phyloP scores from a whole-genome alignment of 2,797 vertebrate genomes.

The Platyrinchus mystaceus region DNA sequence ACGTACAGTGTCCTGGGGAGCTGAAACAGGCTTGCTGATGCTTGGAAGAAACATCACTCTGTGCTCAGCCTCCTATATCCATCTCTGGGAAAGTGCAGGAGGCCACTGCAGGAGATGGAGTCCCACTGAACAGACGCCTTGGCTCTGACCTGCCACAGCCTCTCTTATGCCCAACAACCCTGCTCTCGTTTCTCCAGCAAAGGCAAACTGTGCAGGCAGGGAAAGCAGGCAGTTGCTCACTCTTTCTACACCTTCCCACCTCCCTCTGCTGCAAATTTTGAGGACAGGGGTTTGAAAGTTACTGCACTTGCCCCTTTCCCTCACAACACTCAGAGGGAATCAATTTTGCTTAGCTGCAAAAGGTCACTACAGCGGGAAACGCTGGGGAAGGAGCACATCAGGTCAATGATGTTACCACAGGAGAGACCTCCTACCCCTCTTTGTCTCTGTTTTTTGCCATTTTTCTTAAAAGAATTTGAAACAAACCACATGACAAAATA shows the following conservation, averaged over 20 bases:
- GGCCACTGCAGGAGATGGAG: neutral
- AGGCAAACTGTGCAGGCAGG: neutral
- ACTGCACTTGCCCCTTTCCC: neutral
- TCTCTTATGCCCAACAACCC: neutral
- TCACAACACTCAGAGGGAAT: neutral
- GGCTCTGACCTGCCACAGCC: neutral
- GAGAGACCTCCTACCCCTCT: neutral
- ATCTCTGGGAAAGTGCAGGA: neutral
- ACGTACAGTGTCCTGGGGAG: fast-evolving
- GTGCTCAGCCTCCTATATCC: neutral
- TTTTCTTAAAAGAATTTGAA: neutral
- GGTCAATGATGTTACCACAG: neutral
- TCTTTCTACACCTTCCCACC: neutral
- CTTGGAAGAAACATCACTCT: neutral
- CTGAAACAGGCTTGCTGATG: neutral
- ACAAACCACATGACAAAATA: neutral
- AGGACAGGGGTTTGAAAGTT: neutral
- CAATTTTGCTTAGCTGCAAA: neutral
- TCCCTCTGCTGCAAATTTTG: neutral
- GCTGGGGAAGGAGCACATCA: neutral
- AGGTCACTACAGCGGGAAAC: neutral
- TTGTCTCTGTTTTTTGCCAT: neutral
- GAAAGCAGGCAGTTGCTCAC: neutral
- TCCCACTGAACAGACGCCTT: neutral
- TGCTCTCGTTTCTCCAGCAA: neutral